A percentile compares a stretch with the other conserved stretches of the same genome.
These are phyloP conservation scores for Ataeniobius toweri DNA, from an alignment of 2,797 vertebrate species.

Conservation along the genomic window DNA sequence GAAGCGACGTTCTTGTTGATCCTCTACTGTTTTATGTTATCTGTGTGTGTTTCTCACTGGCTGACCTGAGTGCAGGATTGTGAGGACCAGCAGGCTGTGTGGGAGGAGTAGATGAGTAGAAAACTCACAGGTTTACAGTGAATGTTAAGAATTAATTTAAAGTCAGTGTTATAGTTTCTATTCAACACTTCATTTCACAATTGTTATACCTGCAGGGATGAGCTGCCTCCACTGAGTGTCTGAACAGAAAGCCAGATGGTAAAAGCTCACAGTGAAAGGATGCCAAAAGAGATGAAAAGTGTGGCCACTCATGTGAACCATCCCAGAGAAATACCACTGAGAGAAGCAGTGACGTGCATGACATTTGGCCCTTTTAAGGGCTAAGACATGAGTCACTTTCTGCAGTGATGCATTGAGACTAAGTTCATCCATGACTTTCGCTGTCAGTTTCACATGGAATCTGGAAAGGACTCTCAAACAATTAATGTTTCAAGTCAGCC, in stretches of 20 bases:
- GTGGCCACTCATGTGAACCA: not conserved
- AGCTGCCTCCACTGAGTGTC: not conserved
- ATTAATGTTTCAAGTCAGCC: too few relatives aligned
- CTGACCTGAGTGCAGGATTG: conserved; percentile 64
- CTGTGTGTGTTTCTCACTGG: conserved; percentile 26
- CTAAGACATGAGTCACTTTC: not conserved
- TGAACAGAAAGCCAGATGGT: not conserved
- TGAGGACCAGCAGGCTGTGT: conserved; percentile 75
- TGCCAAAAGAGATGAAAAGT: conserved; percentile 1
- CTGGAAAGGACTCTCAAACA: too few relatives aligned
- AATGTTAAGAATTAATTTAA: conserved; percentile 50
- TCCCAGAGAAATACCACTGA: not conserved
- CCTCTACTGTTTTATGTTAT: conserved; percentile 36
- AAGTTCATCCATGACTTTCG: too few relatives aligned
- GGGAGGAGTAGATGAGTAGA: conserved; percentile 78
- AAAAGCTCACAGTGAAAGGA: not conserved
- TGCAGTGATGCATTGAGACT: too few relatives aligned
- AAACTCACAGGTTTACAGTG: conserved; percentile 83
- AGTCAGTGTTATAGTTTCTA: conserved; percentile 13
- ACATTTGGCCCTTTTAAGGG: not conserved
- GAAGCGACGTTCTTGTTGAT: conserved; percentile 52
- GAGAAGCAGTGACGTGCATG: not conserved
- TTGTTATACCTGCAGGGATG: not conserved
- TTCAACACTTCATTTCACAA: conserved; percentile 10
- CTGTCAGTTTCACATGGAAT: too few relatives aligned